phyloP scores from a whole-genome alignment of 2,888 invertebrate species.

The Thymelicus sylvestris region DNA sequence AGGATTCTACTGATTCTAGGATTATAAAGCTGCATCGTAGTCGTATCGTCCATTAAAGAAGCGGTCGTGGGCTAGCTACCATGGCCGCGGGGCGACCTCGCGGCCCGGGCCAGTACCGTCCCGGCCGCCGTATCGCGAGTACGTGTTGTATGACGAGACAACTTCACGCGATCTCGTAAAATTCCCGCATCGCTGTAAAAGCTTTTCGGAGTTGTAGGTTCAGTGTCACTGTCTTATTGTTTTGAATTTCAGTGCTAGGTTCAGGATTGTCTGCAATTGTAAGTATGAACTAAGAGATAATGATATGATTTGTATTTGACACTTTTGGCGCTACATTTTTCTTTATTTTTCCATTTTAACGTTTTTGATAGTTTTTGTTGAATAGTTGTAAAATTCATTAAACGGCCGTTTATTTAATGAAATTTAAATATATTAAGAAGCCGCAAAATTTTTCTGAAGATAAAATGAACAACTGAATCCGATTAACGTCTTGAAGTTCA shows the following conservation, averaged over 20 bases:
- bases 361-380: too few species aligned
- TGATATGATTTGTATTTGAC: too few species aligned
- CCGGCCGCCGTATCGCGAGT: constrained; percentile 7
- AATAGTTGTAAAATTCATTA: too few species aligned
- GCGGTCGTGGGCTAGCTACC: not conserved
- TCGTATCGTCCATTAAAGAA: too few species aligned
- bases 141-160: not conserved
- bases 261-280: constrained; percentile 23
- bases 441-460: too few species aligned
- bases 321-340: too few species aligned
- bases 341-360: too few species aligned
- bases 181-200: constrained; percentile 26
- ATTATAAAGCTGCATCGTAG: too few species aligned
- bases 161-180: constrained; percentile 23
- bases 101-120: constrained; percentile 30
- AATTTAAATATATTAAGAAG: too few species aligned
- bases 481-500: not conserved
- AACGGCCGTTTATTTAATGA: too few species aligned
- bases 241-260: constrained; percentile 20
- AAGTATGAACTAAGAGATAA: constrained; percentile 8
- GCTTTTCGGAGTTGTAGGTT: not conserved
- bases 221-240: constrained; percentile 24
- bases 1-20: too few species aligned
- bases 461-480: too few species aligned
- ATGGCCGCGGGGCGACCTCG: constrained; percentile 23